phyloP scores from a whole-genome alignment of 2,113 vertebrate species.

The Empidonax alnorum region DNA sequence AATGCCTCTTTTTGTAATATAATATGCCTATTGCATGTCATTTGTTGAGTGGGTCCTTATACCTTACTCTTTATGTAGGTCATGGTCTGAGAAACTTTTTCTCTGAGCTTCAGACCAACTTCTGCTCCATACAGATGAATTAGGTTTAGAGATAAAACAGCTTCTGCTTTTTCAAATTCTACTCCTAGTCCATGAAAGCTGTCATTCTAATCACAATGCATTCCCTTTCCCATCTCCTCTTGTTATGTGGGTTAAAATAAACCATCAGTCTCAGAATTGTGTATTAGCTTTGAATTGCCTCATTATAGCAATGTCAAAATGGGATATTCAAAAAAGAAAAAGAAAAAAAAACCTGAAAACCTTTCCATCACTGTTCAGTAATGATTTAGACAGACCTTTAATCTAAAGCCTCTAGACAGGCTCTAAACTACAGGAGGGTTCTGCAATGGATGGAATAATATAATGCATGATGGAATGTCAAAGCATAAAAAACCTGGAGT shows the following conservation, averaged over 20 bases:
- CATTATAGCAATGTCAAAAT: conserved; percentile 25
- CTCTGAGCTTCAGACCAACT: background rate
- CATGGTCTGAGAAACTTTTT: background rate
- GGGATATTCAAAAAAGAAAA: conserved; percentile 7
- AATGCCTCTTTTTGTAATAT: background rate
- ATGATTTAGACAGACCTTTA: conserved; percentile 40
- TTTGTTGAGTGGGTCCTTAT: background rate
- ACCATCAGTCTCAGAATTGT: conserved; percentile 7
- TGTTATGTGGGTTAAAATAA: conserved; percentile 49
- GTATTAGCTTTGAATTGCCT: conserved; percentile 46
- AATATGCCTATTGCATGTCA: background rate
- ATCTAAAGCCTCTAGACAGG: conserved; percentile 7
- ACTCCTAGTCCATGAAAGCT: background rate
- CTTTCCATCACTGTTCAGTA: background rate
- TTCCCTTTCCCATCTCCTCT: background rate
- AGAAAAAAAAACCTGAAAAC: background rate
- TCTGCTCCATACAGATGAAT: background rate
- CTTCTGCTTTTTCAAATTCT: conserved; percentile 25
- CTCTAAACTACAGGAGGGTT: conserved; percentile 6
- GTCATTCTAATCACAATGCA: background rate
- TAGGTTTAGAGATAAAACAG: conserved; percentile 9
- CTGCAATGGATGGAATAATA: background rate
- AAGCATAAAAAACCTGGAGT: background rate
- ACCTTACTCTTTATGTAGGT: background rate
- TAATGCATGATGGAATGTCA: background rate